A percentile compares a stretch with the other conserved stretches of the same genome.
phyloP scores from a whole-genome alignment of 2,888 invertebrate species.

The Chrysotoxum bicinctum region DNA sequence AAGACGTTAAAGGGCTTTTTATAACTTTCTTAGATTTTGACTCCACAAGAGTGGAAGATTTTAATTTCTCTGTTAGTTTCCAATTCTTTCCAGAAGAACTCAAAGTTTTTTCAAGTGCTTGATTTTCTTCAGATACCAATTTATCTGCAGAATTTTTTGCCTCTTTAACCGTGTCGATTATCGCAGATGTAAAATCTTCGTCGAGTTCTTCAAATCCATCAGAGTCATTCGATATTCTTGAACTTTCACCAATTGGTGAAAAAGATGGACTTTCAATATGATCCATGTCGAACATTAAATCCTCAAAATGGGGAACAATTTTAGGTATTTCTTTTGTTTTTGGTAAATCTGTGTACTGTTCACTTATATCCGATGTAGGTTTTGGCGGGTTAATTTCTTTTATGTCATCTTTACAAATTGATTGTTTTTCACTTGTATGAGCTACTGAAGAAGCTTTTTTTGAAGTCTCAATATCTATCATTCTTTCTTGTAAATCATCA shows the following conservation, averaged over 20 bases:
- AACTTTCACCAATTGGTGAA: background rate
- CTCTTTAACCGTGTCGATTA: background rate
- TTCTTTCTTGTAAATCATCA: background rate
- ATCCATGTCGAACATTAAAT: constrained; percentile 50
- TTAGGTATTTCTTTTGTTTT: background rate
- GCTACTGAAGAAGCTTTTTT: background rate
- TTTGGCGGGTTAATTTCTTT: background rate
- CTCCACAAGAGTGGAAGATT: background rate
- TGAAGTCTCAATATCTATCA: background rate
- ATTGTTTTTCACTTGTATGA: background rate
- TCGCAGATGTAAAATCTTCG: background rate
- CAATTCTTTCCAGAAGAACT: background rate
- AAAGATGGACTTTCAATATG: constrained; percentile 2
- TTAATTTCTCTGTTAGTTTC: background rate
- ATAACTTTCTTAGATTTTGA: background rate
- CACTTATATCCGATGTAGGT: background rate
- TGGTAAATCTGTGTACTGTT: background rate
- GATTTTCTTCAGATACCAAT: background rate
- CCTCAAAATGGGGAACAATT: constrained; percentile 73
- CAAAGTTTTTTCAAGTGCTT: background rate
- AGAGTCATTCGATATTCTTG: background rate
- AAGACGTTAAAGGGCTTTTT: background rate
- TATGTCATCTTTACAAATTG: background rate
- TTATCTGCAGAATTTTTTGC: background rate
- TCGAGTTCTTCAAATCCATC: constrained; percentile 15